These are phyloP conservation scores for Thamnaconus septentrionalis DNA, from an alignment of 2,113 vertebrate species.

Conservation along the genomic window DNA sequence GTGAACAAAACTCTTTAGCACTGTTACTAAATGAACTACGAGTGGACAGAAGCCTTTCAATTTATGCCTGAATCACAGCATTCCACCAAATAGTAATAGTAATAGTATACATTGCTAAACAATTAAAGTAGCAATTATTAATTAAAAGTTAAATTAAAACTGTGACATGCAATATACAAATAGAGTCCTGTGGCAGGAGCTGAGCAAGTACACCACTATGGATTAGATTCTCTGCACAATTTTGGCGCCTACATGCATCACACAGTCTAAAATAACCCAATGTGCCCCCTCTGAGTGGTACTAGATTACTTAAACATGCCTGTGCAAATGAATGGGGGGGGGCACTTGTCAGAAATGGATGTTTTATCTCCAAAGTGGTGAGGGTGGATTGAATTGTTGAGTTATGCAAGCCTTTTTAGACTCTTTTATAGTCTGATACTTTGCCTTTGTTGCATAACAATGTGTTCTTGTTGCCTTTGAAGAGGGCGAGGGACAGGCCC, in stretches of 20 bases:
- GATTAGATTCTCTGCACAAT: constrained; percentile 49
- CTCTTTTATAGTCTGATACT: constrained; percentile 51
- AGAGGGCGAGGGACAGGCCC: too few species aligned
- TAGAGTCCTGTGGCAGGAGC: constrained; percentile 52
- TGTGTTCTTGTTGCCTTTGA: constrained; percentile 37
- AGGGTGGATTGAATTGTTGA: constrained; percentile 68
- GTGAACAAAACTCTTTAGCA: too few species aligned
- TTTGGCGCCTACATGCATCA: constrained; percentile 63
- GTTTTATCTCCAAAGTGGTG: constrained; percentile 56
- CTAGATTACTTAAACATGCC: constrained; percentile 62
- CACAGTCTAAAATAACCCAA: constrained; percentile 60
- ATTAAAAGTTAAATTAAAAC: constrained; percentile 51
- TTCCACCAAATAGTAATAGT: too few species aligned
- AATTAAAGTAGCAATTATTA: constrained; percentile 5
- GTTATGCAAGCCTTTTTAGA: constrained; percentile 73
- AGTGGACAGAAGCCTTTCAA: too few species aligned
- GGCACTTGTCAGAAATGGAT: constrained; percentile 65
- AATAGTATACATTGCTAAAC: too few species aligned
- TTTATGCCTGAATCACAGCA: too few species aligned
- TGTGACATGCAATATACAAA: constrained; percentile 28
- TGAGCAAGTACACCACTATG: constrained; percentile 51
- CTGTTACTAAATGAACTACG: too few species aligned
- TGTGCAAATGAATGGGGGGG: constrained; percentile 54
- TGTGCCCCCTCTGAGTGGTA: constrained; percentile 61
- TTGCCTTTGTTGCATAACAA: constrained; percentile 62